Conservation (phyloP, 1,140 invertebrate species). For the Pogonus chalceus region DNA sequence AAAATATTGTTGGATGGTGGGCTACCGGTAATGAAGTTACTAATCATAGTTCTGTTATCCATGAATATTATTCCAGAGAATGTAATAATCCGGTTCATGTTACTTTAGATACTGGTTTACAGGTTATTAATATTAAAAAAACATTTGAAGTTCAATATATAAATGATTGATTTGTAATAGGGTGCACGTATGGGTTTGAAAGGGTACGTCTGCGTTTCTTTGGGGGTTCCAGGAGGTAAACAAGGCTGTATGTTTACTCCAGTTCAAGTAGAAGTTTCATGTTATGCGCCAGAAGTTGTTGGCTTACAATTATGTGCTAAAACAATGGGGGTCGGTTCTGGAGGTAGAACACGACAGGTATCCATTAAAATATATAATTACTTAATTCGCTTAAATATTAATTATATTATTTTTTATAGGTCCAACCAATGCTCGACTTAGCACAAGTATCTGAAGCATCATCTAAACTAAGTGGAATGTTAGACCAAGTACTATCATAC, state of each 20-base stretch:
- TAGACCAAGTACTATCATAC: conserved; percentile 75
- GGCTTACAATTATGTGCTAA: conserved; percentile 70
- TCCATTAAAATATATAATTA: too few species aligned
- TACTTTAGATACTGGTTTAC: conserved; percentile 84
- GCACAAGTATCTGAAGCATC: conserved; percentile 71
- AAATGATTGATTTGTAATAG: too few species aligned
- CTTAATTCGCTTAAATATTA: too few species aligned
- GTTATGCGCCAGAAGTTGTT: conserved; percentile 83
- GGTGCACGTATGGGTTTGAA: conserved; percentile 77
- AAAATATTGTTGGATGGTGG: conserved; percentile 95
- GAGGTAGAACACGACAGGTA: conserved; percentile 41
- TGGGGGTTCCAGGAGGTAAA: conserved; percentile 55
- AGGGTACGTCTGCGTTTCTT: conserved; percentile 67
- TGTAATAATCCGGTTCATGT: conserved; percentile 89
- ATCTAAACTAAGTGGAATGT: conserved; percentile 57
- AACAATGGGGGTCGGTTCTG: conserved; percentile 49
- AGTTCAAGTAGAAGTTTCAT: conserved; percentile 70
- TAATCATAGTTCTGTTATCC: conserved; percentile 92
- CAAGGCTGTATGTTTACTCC: conserved; percentile 95
- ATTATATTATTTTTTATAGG: too few species aligned
- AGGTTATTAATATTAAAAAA: too few species aligned
- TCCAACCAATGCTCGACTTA: conserved; percentile 76
- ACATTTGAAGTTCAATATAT: too few species aligned
- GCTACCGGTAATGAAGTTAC: conserved; percentile 94
- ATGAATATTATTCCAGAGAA: conserved; percentile 92